Evolutionary conservation across 92 coral and sea anemone genomes (phyloP).

Genomic region (Bergia puertoricense): DNA sequence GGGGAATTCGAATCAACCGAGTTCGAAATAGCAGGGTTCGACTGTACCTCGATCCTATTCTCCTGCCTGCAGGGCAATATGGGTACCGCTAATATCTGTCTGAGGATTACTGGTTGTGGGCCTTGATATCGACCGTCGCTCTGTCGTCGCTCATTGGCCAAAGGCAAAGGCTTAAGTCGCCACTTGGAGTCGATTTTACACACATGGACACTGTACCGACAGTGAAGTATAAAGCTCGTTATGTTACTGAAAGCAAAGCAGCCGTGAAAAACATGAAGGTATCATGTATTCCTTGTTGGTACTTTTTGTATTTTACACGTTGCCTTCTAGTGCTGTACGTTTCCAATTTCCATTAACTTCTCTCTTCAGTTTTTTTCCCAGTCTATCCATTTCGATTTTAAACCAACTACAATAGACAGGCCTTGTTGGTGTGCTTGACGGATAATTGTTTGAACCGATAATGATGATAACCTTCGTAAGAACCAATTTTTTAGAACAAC

Average conservation of each 20-base stretch:
- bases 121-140: neutral
- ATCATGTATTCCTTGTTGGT: neutral
- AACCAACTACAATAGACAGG: too few species aligned
- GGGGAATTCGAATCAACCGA: too few species aligned
- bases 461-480: too few species aligned
- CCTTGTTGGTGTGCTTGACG: too few species aligned
- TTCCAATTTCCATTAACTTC: neutral
- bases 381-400: too few species aligned
- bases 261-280: constrained; percentile 49
- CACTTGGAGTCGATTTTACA: neutral
- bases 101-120: neutral
- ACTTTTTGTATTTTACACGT: neutral
- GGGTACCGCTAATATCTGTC: neutral
- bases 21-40: too few species aligned
- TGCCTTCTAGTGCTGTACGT: neutral
- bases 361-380: neutral
- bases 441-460: too few species aligned
- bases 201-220: constrained; percentile 23
- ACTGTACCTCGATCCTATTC: too few species aligned
- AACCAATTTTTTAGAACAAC: too few species aligned
- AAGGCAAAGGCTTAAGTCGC: neutral
- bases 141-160: neutral
- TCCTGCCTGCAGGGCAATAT: neutral
- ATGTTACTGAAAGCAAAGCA: constrained; percentile 56
- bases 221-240: constrained; percentile 39